These are phyloP conservation scores for Tachina fera DNA, from an alignment of 2,888 invertebrate species.

Conservation along the genomic window DNA sequence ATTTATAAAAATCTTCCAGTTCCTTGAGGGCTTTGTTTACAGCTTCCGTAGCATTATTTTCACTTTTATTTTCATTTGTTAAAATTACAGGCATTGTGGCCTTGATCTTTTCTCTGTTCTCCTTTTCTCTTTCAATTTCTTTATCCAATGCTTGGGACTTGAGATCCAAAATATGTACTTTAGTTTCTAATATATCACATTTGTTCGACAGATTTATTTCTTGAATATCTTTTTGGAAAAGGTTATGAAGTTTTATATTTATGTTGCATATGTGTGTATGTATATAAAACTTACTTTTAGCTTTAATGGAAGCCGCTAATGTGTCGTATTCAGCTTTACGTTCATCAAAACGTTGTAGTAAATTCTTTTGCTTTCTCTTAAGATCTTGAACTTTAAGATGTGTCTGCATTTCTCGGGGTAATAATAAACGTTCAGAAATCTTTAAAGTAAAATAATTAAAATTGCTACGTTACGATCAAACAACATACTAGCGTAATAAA, in stretches of 20 bases:
- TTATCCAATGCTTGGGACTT: slow-evolving; percentile 76
- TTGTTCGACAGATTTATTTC: slow-evolving; percentile 76
- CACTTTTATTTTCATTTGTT: slow-evolving; percentile 77
- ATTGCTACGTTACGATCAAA: not conserved
- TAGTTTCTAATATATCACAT: slow-evolving; percentile 74
- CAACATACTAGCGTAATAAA: not conserved
- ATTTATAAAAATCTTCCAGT: slow-evolving; percentile 78
- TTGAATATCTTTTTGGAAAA: slow-evolving; percentile 77
- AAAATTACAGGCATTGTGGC: slow-evolving; percentile 79
- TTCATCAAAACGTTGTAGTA: slow-evolving; percentile 73
- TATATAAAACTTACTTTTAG: slow-evolving; percentile 77
- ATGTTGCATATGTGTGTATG: not conserved
- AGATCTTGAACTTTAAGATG: slow-evolving; percentile 78
- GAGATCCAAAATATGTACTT: slow-evolving; percentile 76
- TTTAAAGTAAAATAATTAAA: slow-evolving; percentile 28
- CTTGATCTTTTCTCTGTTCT: slow-evolving; percentile 75
- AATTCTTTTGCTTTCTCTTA: slow-evolving; percentile 73
- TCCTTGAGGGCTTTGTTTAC: slow-evolving; percentile 77
- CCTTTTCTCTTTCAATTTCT: slow-evolving; percentile 75
- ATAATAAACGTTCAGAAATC: slow-evolving; percentile 76
- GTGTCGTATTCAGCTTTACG: slow-evolving; percentile 75
- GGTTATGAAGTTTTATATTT: not conserved
- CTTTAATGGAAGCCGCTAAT: slow-evolving; percentile 76
- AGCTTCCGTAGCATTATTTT: slow-evolving; percentile 75
- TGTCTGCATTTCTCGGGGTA: slow-evolving; percentile 79